Conservation (phyloP, 2,797 vertebrate genomes). For the Takifugu rubripes region DNA sequence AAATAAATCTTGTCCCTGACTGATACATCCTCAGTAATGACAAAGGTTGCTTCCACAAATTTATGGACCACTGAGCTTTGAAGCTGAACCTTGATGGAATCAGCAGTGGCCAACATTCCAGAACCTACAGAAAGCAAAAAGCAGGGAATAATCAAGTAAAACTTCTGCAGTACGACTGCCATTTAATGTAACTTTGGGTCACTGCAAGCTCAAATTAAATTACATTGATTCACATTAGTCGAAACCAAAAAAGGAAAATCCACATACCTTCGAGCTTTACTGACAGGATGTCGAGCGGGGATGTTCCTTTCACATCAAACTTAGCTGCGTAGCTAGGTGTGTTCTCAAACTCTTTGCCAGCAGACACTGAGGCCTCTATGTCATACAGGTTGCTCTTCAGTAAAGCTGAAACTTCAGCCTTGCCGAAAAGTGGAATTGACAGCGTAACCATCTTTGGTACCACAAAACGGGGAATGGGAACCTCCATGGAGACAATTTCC, state of each 20-base stretch:
- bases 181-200: neutral
- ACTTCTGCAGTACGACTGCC: neutral
- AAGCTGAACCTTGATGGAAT: conserved; percentile 66
- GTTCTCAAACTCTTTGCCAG: conserved; percentile 77
- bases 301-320: conserved; percentile 76
- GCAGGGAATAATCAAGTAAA: neutral
- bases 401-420: conserved; percentile 79
- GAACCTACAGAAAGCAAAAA: conserved; percentile 74
- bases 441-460: conserved; percentile 79
- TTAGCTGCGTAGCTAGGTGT: conserved; percentile 70
- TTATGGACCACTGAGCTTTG: conserved; percentile 81
- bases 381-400: conserved; percentile 89
- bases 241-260: neutral
- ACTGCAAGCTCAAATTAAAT: neutral
- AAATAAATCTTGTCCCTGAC: conserved; percentile 60
- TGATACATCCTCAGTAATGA: conserved; percentile 65
- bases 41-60: conserved; percentile 79
- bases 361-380: conserved; percentile 77
- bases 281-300: conserved; percentile 82
- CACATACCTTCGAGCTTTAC: conserved; percentile 81
- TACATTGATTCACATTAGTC: neutral
- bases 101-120: conserved; percentile 70
- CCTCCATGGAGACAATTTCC: conserved; percentile 72
- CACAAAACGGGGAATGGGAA: conserved; percentile 78
- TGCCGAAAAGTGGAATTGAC: conserved; percentile 79